Evolutionary conservation across 2,888 invertebrate genomes (phyloP).

Genomic region (Caenorhabditis japonica): DNA sequence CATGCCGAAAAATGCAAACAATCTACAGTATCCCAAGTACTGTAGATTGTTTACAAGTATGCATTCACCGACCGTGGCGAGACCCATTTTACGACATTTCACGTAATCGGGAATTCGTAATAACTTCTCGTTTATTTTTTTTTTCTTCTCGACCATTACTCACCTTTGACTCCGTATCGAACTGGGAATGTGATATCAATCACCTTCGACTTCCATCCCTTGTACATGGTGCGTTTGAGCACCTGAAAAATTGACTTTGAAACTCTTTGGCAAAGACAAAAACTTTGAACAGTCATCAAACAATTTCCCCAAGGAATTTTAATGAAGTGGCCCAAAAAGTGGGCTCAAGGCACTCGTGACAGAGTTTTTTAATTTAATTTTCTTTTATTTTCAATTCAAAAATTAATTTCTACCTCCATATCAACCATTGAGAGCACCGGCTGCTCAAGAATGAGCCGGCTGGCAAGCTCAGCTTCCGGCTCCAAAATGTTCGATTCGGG

Average conservation of each 20-base stretch:
- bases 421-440: conserved; percentile 94
- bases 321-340: conserved; percentile 16
- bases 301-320: conserved; percentile 24
- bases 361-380: too few relatives aligned
- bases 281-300: background rate
- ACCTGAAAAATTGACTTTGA: conserved; percentile 62
- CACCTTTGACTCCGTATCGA: conserved; percentile 81
- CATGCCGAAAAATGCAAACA: too few relatives aligned
- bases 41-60: too few relatives aligned
- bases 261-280: too few relatives aligned
- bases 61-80: too few relatives aligned
- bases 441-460: conserved; percentile 91
- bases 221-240: conserved; percentile 86
- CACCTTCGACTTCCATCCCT: conserved; percentile 88
- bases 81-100: too few relatives aligned
- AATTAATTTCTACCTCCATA: conserved; percentile 85
- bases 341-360: too few relatives aligned
- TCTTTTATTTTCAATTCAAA: too few relatives aligned
- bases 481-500: conserved; percentile 89
- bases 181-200: conserved; percentile 91
- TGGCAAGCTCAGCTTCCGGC: conserved; percentile 87
- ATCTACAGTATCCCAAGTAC: too few relatives aligned
- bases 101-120: too few relatives aligned
- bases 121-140: background rate
- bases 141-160: conserved; percentile 9